Base-by-base conservation (phyloP, 92 coral and sea anemone genomes). In the Siderastrea radians region DNA sequence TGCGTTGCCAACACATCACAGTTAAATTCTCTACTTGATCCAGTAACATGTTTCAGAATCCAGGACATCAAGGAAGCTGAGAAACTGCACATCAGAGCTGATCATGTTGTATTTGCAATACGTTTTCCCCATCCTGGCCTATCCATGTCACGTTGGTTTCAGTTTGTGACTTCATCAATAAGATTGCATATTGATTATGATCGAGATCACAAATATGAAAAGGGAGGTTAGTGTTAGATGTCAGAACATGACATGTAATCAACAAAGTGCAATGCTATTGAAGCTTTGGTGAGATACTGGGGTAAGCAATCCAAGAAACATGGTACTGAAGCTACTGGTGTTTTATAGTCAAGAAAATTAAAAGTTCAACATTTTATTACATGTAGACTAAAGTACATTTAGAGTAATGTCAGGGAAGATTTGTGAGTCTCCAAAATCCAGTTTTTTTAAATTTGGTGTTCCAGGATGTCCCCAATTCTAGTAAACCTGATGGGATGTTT, bases 91-190 rank as follows among this genome's bases (percentile, higher is more conserved):
- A 60, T 89, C 45, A 68, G 46, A 2, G 73, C 87, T 0, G 83
- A 93, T 52, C 92, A 88, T 5, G 91, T 95, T 51, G 94, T 93
- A 6, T 95, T 95, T 91, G 79, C 96, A n/a, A 80, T 95, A 61
- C 95, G 92, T 14, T 93, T 93, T 79, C 98, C 98, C 3, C 94
- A 89, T 80, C 87, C 70, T 57, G 96, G 96, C 49, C 89, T 93
- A 12, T 86, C 77, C 49, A 95, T 95, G 98, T 86, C 96, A 50
- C 89, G 95, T 19, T 95, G 96, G 96, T 91, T 86, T 77, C 98
- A 95, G 84, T 95, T 95, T 73, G 51, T 95, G 10, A 89, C 93
- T 5, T 83, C 93, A n/a, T 91, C 96, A 38, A 84, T 95, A 49
- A 74, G 91, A 58, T 49, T 95, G 87, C 93, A 95, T 17, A 44